Evolutionary conservation across 2,888 invertebrate genomes (phyloP).

Genomic region (Dendrolimus houi): DNA sequence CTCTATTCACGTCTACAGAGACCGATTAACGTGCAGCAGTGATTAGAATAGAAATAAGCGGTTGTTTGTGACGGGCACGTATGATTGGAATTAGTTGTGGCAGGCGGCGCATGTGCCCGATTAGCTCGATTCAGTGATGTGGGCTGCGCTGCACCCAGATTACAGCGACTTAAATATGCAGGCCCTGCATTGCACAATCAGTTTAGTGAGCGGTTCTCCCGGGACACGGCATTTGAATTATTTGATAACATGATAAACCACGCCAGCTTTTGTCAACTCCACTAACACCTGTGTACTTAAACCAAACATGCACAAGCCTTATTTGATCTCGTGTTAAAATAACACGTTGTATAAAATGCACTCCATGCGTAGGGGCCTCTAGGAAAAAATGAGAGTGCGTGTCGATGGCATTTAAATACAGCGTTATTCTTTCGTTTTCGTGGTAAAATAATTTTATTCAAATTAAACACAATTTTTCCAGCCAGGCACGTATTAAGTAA

Average conservation of each 20-base stretch:
- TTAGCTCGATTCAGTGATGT: constrained; percentile 15
- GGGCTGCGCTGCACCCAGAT: constrained; percentile 28
- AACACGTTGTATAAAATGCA: background rate
- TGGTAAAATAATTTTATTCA: constrained; percentile 16
- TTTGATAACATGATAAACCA: constrained; percentile 36
- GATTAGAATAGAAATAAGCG: constrained; percentile 15
- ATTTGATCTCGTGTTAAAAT: constrained; percentile 8
- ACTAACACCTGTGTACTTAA: constrained; percentile 2
- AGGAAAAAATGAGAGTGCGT: constrained; percentile 17
- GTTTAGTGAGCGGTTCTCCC: constrained; percentile 27
- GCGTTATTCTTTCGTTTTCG: constrained; percentile 19
- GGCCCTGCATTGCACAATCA: constrained; percentile 45
- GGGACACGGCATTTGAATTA: constrained; percentile 32
- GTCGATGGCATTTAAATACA: constrained; percentile 22
- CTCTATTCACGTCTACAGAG: constrained; percentile 2
- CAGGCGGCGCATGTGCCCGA: constrained; percentile 21
- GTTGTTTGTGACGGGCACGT: constrained; percentile 37
- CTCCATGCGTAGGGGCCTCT: background rate
- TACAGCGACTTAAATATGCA: constrained; percentile 40
- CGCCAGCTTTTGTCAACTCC: constrained; percentile 5
- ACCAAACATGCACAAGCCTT: background rate
- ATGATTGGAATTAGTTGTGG: constrained; percentile 34
- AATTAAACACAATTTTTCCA: constrained; percentile 18
- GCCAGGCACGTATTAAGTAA: constrained; percentile 24
- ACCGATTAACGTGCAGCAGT: background rate